Percentiles rank a stretch among this genome's conserved stretches.
Conservation (phyloP, 2,888 invertebrate genomes). For the Clepsis dumicolana region DNA sequence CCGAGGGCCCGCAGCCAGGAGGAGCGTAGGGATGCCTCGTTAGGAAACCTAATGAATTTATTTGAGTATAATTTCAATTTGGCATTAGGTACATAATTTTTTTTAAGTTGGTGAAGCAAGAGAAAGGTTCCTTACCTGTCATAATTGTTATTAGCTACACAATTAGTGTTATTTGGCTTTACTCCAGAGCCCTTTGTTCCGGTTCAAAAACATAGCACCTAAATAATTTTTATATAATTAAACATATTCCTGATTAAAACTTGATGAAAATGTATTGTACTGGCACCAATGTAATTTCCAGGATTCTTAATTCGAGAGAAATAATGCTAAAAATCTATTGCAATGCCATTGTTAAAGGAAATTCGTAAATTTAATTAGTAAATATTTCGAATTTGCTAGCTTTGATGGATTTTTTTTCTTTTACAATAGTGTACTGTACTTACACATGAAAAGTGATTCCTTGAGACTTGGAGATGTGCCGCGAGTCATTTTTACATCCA, state of each 20-base stretch:
- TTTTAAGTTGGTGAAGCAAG: too few relatives aligned
- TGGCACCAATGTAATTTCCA: too few relatives aligned
- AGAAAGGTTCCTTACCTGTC: too few relatives aligned
- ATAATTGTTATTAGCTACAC: too few relatives aligned
- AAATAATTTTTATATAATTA: too few relatives aligned
- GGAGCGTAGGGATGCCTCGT: constrained; percentile 55
- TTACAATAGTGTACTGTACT: constrained; percentile 59
- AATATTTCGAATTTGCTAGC: neutral
- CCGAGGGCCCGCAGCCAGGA: constrained; percentile 68
- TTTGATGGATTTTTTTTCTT: neutral
- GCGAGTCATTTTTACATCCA: constrained; percentile 73
- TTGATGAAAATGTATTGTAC: too few relatives aligned
- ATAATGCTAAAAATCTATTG: neutral
- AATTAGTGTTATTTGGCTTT: too few relatives aligned
- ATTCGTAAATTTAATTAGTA: constrained; percentile 12
- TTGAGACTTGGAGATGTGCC: constrained; percentile 65
- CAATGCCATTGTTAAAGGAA: neutral
- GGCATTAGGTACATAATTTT: too few relatives aligned
- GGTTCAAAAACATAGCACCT: too few relatives aligned
- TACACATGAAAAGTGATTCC: constrained; percentile 78
- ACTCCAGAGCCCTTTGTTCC: too few relatives aligned
- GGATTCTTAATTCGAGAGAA: neutral
- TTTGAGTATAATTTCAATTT: neutral
- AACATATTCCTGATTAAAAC: too few relatives aligned
- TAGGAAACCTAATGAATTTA: constrained; percentile 65